Base-by-base conservation (phyloP, 2,888 invertebrate genomes). In the Macaria notata region DNA sequence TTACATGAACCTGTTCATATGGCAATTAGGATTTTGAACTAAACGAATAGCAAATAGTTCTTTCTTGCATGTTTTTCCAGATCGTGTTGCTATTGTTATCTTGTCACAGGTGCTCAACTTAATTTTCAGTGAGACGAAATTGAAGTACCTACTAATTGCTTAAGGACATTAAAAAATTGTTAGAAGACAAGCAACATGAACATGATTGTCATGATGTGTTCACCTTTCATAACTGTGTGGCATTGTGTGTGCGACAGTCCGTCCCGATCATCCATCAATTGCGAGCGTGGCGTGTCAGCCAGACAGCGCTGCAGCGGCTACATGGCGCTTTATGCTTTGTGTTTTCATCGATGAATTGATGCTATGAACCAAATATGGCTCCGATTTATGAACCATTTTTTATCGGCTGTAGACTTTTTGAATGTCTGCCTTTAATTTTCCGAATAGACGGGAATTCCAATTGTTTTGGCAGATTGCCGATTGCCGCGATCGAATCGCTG, bases 261-360 rank as follows among this genome's bases (percentile, higher is more conserved):
- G 59, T 43, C 53, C 31, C 55, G 57, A 49, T 43, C 55, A 59
- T 63, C 59, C 57, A 61, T 60, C 57, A 54, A 60, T 61, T 59
- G 30, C 9, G 43, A 55, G 49, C 46, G 56, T 57, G 50, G 59
- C 58, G 47, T 55, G 56, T 55, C 54, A 57, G 57, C 51, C 6
- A n/a, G 45, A n/a, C n/a, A 46, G 5, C 36, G 43, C 38, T 49
- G 51, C 49, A 56, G 46, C 46, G 39, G 38, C 8, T 41, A 41
- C 41, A n/a, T 4, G 38, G 29, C 30, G 36, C 9, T 49, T 38
- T 19, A 44, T 47, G 33, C 47, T 47, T 42, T 50, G 41, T 49
- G 47, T 56, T 56, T 51, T 52, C 39, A 56, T 33, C 39, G 30
- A 43, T 50, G 41, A 55, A 51, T 52, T 9, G 48, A 48, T 39